Percentiles rank a stretch among this genome's conserved stretches.
phyloP scores from a whole-genome alignment of 2,113 vertebrate species.

The Podarcis muralis region DNA sequence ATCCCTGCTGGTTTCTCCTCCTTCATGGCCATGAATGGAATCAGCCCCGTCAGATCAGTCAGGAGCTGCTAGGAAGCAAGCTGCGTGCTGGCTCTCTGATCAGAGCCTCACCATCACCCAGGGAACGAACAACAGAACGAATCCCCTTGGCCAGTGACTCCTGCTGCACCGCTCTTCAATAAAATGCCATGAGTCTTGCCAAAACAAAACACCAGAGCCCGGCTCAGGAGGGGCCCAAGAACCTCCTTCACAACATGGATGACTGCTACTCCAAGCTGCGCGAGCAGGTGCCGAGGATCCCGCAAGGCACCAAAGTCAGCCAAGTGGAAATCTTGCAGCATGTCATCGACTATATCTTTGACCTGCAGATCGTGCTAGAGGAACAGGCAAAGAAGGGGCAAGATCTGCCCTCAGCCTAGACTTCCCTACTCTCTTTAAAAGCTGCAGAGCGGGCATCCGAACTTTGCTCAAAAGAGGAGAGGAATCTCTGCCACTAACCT shows the following conservation, averaged over 20 bases:
- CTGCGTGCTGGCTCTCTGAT: slow-evolving; percentile 94
- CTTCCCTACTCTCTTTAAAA: slow-evolving; percentile 85
- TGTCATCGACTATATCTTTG: slow-evolving; percentile 98
- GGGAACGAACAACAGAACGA: slow-evolving; percentile 66
- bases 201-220: slow-evolving; percentile 65
- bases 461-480: too few species aligned
- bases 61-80: slow-evolving; percentile 87
- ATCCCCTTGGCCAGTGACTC: too few species aligned
- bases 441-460: slow-evolving; percentile 33
- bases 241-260: slow-evolving; percentile 93
- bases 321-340: slow-evolving; percentile 98
- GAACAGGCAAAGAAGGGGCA: slow-evolving; percentile 74
- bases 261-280: slow-evolving; percentile 93
- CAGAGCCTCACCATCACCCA: slow-evolving; percentile 88
- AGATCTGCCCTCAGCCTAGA: slow-evolving; percentile 70
- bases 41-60: slow-evolving; percentile 91
- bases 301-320: slow-evolving; percentile 90
- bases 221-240: slow-evolving; percentile 83
- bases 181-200: too few species aligned
- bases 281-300: slow-evolving; percentile 96
- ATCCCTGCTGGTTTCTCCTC: too few species aligned
- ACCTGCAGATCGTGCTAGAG: slow-evolving; percentile 93
- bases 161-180: too few species aligned
- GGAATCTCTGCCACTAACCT: too few species aligned
- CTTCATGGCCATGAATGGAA: slow-evolving; percentile 90